Evolutionary conservation across 2,888 invertebrate species (phyloP), one percentile per base, ranked within the genome.

Genomic region (Drosophila mimica): DNA sequence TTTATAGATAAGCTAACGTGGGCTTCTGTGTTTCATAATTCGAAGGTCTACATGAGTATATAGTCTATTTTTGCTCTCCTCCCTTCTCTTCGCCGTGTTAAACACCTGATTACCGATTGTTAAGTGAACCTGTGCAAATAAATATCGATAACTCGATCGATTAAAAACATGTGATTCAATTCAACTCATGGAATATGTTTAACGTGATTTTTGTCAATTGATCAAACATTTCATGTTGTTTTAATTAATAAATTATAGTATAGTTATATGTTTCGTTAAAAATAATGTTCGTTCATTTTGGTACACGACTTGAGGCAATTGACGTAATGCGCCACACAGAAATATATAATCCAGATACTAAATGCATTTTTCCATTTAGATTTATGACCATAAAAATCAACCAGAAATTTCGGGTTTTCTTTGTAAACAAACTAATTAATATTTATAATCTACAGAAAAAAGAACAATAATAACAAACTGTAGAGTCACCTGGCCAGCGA

Each of bases 391-490:
- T 74, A 52, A 38, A 80, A 80, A 76, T 76, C 61, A 68, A 76
- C 62, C 76, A 73, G 63, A 79, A 79, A 66, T 74, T 84, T 82
- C 62, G 57, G 17, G 11, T 56, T 78, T 74, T 74, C 60, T 67
- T 59, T 82, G 88, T 89, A 87, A 87, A 85, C 84, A 85, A 85
- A 87, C 74, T 70, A 82, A 85, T 89, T 82, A 89, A 82, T 76
- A 87, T 87, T 87, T 89, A 83, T 79, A 84, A 79, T 61, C 70
- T 17, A 61, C 70, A 69, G 61, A 28, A 62, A 40, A 28, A 53
- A 62, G 1, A 60, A 40, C 30, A 43, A 56, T n/a, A 76, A 72
- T 34, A 80, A 53, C 57, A 61, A 60, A 33, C 17, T 56, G 57
- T 52, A 46, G 60, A 61, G 72, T 79, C 81, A 79, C 63, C 63